Conservation (phyloP, 37 sponge, comb jelly and placozoan species). For the Geodia barretti region DNA sequence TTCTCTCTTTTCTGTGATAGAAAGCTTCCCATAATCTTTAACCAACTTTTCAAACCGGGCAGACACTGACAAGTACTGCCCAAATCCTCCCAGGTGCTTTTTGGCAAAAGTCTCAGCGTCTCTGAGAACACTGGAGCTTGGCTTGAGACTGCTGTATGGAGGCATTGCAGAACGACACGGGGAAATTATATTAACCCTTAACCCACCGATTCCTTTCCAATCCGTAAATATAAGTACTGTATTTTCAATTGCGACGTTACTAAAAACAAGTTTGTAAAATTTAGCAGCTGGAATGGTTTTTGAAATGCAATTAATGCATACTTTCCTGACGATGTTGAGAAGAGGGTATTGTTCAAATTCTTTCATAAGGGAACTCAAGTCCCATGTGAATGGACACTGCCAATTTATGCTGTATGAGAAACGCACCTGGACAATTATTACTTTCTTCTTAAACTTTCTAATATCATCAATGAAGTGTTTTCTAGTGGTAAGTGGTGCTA, state of each 20-base stretch:
- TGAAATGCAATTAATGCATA: not conserved
- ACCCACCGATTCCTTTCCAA: not conserved
- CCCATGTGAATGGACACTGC: too few relatives aligned
- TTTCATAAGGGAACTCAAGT: not conserved
- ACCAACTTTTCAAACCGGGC: not conserved
- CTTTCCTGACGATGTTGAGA: not conserved
- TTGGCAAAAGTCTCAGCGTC: not conserved
- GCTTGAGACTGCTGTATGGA: not conserved
- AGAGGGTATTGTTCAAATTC: not conserved
- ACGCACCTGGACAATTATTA: too few relatives aligned
- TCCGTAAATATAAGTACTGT: not conserved
- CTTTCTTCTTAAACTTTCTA: not conserved
- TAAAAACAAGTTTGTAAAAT: not conserved
- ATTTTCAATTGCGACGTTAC: not conserved
- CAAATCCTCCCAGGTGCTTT: conserved; percentile 7
- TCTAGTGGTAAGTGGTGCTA: not conserved
- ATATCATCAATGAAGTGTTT: not conserved
- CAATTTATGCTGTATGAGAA: too few relatives aligned
- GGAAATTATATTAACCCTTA: not conserved
- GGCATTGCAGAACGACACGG: not conserved
- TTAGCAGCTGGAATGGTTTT: not conserved
- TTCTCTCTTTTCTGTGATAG: not conserved
- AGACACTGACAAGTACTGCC: not conserved
- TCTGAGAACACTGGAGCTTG: not conserved
- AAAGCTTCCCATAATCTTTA: not conserved